These are phyloP conservation scores for Phalacrocorax pelagicus DNA, from an alignment of 2,113 vertebrate species.

Conservation along the genomic window DNA sequence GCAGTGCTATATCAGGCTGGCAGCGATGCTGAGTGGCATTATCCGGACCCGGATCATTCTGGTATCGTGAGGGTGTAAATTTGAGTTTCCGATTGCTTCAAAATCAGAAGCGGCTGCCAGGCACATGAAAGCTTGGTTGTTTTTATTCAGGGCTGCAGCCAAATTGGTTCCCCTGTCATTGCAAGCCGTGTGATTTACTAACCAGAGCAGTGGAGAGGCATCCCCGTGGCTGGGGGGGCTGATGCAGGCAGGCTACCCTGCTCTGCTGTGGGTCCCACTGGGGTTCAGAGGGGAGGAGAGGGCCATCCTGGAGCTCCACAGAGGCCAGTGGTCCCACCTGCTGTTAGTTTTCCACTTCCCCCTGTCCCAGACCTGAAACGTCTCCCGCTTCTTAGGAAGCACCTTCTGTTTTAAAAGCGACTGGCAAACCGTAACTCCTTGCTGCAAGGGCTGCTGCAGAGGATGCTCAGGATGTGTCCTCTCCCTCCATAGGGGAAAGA, in stretches of 20 bases:
- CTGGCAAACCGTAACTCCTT: background rate
- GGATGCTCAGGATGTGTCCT: background rate
- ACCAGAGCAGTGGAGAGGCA: background rate
- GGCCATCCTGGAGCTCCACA: fast-evolving
- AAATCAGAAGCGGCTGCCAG: background rate
- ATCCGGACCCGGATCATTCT: background rate
- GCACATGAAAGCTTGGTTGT: fast-evolving
- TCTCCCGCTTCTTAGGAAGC: background rate
- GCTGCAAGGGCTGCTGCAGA: too few relatives aligned
- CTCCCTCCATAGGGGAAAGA: background rate
- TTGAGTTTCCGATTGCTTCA: background rate
- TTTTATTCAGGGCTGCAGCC: background rate
- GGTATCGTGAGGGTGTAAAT: background rate
- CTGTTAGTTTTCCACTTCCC: background rate
- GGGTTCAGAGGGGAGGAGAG: background rate
- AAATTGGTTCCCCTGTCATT: background rate
- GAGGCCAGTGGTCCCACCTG: background rate
- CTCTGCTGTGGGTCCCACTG: background rate
- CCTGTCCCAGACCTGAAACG: background rate
- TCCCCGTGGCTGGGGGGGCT: background rate
- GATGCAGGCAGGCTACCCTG: background rate
- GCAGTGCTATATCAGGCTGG: slow-evolving; percentile 1
- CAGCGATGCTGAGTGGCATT: background rate
- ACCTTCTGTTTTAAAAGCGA: background rate
- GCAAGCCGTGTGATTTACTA: background rate